Percentiles rank a stretch among this genome's conserved stretches.
phyloP scores from a whole-genome alignment of 2,113 vertebrate genomes.

The Cebidichthys violaceus region DNA sequence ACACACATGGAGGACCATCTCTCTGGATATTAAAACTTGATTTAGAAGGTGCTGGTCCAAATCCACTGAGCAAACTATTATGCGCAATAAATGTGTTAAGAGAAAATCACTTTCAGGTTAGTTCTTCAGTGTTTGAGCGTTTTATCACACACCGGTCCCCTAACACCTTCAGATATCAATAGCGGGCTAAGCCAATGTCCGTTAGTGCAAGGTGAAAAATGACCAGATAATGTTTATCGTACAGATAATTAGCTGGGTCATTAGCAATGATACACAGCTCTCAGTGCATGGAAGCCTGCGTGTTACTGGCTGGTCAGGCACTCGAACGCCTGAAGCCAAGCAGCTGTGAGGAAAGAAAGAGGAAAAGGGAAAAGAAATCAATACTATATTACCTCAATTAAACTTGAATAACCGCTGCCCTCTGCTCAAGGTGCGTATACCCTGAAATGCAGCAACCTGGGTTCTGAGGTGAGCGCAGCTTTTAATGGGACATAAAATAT shows the following conservation, averaged over 20 bases:
- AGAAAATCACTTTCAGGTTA: neutral
- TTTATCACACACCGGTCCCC: slow-evolving; percentile 23
- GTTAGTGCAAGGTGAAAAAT: slow-evolving; percentile 65
- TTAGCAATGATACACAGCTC: slow-evolving; percentile 65
- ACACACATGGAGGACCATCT: slow-evolving; percentile 8
- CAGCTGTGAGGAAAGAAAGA: slow-evolving; percentile 63
- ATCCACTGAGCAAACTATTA: slow-evolving; percentile 31
- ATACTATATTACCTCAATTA: slow-evolving; percentile 79
- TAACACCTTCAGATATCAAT: slow-evolving; percentile 32
- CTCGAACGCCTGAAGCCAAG: slow-evolving; percentile 43
- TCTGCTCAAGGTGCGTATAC: slow-evolving; percentile 5
- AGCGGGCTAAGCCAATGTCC: slow-evolving; percentile 45
- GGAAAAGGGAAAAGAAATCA: slow-evolving; percentile 61
- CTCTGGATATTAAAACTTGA: slow-evolving; percentile 42
- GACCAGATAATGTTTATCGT: slow-evolving; percentile 71
- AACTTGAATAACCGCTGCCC: slow-evolving; percentile 33
- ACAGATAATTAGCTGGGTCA: slow-evolving; percentile 68
- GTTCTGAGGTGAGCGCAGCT: slow-evolving; percentile 15
- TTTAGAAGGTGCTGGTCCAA: slow-evolving; percentile 37
- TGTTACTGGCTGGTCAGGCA: slow-evolving; percentile 53
- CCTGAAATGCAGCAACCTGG: slow-evolving; percentile 11
- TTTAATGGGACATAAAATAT: neutral
- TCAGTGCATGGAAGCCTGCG: slow-evolving; percentile 49
- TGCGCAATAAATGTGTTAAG: neutral
- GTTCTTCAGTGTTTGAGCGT: neutral